Evolutionary conservation across 1,140 invertebrate genomes (phyloP), one percentile per base, ranked within the genome.

Genomic region (Plodia interpunctella): DNA sequence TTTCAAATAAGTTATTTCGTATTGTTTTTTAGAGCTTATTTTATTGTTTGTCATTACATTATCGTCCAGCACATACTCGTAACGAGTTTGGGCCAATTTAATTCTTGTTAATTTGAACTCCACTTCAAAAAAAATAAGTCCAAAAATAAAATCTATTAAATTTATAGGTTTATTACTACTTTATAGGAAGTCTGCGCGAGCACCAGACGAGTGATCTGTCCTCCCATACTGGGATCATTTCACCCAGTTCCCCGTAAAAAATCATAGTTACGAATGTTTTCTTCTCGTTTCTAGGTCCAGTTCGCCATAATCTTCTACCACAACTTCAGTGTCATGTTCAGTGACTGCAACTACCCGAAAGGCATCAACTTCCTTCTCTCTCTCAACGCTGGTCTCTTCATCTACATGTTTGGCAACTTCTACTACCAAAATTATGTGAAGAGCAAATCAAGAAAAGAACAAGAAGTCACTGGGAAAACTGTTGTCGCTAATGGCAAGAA

Each of bases 331-430:
- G 65, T 91, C 0, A 93, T 94, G 88, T 93, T 94, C 76, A 82
- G 87, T 0, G 91, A 91, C 51, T 95, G 94, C 80, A 90, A 93
- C 64, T 95, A 93, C 67, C 94, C 94, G 0, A 94, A 93, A 66
- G 66, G 90, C 9, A 92, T 97, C 54, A 90, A 92, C 21, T 83
- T 93, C 73, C 88, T 97, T 49, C 91, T 97, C 2, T 87, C 91
- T 17, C 83, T 94, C 25, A 97, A 97, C 80, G 93, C 96, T 4
- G 83, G 92, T 11, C 90, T 96, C 21, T 98, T 97, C 87, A 91
- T 97, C 35, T 94, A 96, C 70, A 92, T 98, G 75, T 98, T 98
- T 78, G 94, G 93, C 2, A 93, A 94, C 49, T 98, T 97, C 85
- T 98, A 97, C 76, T 87, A 94, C 28, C 91, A 92, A 59, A 94